These are phyloP conservation scores for Nothobranchius kuhntae DNA, from an alignment of 2,113 vertebrate species.

Conservation along the genomic window DNA sequence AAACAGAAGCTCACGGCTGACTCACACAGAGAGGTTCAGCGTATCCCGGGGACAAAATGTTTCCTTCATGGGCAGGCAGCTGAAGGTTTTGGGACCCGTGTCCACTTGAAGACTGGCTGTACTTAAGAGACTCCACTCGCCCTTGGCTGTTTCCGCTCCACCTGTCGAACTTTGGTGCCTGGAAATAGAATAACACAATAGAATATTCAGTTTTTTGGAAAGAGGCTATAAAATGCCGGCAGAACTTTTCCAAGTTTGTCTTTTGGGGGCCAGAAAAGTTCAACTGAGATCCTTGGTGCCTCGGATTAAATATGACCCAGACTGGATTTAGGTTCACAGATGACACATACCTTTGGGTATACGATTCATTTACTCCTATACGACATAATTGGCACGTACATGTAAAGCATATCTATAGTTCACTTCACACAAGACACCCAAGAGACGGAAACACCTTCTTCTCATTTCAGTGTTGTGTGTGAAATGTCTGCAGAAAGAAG, in stretches of 20 bases:
- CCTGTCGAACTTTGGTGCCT: constrained; percentile 73
- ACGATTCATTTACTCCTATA: not conserved
- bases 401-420: not conserved
- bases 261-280: not conserved
- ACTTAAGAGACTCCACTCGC: constrained; percentile 38
- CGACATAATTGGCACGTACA: not conserved
- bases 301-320: not conserved
- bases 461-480: not conserved
- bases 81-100: constrained; percentile 68
- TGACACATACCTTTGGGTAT: not conserved
- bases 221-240: not conserved
- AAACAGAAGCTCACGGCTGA: constrained; percentile 11
- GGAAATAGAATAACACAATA: constrained; percentile 5
- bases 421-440: not conserved
- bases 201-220: not conserved
- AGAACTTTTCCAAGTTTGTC: not conserved
- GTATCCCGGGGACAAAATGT: constrained; percentile 78
- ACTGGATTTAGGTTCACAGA: not conserved
- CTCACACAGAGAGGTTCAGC: constrained; percentile 86
- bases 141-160: constrained; percentile 71
- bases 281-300: not conserved
- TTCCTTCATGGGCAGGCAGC: constrained; percentile 63
- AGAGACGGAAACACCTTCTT: not conserved
- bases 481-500: not conserved
- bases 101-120: constrained; percentile 45